These are phyloP conservation scores for Schlechtendalia chinensis DNA, from an alignment of 1,140 invertebrate genomes.

Conservation along the genomic window DNA sequence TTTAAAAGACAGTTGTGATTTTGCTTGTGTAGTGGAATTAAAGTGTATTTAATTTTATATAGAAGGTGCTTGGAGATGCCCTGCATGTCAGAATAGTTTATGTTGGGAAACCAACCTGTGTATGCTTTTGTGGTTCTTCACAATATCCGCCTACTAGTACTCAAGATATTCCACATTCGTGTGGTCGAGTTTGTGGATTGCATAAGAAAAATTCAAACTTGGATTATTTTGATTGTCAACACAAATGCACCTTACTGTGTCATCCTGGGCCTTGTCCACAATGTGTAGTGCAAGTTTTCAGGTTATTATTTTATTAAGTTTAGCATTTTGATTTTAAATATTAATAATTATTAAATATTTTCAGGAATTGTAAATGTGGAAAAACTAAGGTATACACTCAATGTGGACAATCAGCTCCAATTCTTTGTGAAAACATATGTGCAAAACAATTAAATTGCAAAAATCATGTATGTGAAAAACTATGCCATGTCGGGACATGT, in stretches of 20 bases:
- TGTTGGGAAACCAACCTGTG: conserved; percentile 70
- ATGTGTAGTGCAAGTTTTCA: conserved; percentile 60
- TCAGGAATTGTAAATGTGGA: conserved; percentile 71
- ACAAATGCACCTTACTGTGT: conserved; percentile 83
- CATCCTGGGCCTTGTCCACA: conserved; percentile 86
- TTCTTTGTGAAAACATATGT: conserved; percentile 74
- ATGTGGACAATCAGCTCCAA: conserved; percentile 66
- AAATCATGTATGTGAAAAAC: conserved; percentile 61
- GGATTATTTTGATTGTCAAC: conserved; percentile 62
- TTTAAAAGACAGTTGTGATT: too few species aligned
- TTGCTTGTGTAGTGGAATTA: neutral
- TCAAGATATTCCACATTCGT: conserved; percentile 79
- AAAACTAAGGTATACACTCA: conserved; percentile 66
- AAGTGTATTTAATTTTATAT: neutral
- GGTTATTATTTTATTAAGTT: conserved; percentile 34
- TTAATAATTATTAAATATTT: conserved; percentile 28
- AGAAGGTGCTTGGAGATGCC: conserved; percentile 76
- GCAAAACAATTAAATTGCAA: conserved; percentile 70
- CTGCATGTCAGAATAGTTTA: conserved; percentile 80
- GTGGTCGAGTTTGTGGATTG: conserved; percentile 79
- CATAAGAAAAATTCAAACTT: conserved; percentile 57
- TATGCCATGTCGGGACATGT: conserved; percentile 62
- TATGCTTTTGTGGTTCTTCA: conserved; percentile 73
- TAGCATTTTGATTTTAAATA: neutral
- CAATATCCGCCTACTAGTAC: conserved; percentile 58